Conservation (phyloP, 37 sponge, comb jelly and placozoan species). For the Tethya wilhelma region DNA sequence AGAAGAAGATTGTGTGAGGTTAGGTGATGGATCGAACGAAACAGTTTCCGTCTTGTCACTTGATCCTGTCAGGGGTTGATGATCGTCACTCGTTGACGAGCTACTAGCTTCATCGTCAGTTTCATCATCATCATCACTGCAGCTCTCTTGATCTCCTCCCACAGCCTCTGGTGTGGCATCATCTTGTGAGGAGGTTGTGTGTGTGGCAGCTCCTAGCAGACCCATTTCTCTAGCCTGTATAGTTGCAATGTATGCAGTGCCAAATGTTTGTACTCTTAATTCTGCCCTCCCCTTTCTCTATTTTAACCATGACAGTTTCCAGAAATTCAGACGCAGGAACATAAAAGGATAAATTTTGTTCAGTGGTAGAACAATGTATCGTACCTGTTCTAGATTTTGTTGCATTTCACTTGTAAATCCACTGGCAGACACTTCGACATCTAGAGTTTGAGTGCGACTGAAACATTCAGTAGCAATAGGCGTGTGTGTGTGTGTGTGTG, state of each 20-base stretch:
- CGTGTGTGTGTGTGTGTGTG: not conserved
- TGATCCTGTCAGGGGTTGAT: not conserved
- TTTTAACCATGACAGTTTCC: no score
- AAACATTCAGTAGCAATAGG: not conserved
- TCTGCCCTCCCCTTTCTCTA: no score
- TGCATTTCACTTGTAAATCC: conserved; percentile 82
- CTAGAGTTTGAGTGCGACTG: conserved; percentile 60
- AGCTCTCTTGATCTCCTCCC: not conserved
- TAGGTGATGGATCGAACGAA: no score
- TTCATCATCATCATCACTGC: not conserved
- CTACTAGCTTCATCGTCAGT: not conserved
- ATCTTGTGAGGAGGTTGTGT: not conserved
- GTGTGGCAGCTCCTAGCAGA: not conserved
- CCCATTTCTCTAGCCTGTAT: conserved; percentile 1
- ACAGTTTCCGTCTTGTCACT: no score
- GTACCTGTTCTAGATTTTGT: conserved; percentile 54
- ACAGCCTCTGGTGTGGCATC: not conserved
- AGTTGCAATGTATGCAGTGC: no score
- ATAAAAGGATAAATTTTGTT: no score
- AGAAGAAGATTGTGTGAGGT: no score
- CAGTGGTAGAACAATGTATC: no score
- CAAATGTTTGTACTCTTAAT: no score
- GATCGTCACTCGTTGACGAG: not conserved
- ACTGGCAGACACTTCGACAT: conserved; percentile 87
- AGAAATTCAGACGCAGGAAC: no score